A percentile compares a stretch with the other conserved stretches of the same genome.
phyloP scores from a whole-genome alignment of 2,113 vertebrate species.

The Isichthys henryi region DNA sequence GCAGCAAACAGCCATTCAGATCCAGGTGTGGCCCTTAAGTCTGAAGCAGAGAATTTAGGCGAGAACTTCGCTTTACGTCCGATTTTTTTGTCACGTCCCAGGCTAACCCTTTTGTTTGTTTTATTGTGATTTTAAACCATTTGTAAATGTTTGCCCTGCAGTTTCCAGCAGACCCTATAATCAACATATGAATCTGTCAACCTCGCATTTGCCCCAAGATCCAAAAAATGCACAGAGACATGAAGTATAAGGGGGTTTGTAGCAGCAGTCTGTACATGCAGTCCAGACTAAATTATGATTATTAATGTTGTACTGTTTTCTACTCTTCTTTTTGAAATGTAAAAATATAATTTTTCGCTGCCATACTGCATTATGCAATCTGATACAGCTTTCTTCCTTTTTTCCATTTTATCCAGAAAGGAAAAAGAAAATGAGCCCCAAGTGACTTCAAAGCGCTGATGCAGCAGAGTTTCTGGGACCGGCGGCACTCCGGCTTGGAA shows the following conservation, averaged over 20 bases:
- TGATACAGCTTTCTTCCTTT: background rate
- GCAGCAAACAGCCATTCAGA: background rate
- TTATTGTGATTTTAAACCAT: background rate
- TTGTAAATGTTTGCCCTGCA: background rate
- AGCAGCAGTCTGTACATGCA: background rate
- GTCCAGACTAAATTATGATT: background rate
- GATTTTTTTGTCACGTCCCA: slow-evolving; percentile 43
- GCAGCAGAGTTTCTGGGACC: background rate
- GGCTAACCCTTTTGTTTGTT: slow-evolving; percentile 34
- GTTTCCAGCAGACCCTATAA: background rate
- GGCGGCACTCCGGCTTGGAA: background rate
- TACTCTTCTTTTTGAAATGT: background rate
- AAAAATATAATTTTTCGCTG: background rate
- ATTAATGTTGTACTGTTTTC: background rate
- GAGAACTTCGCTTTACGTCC: slow-evolving; percentile 39
- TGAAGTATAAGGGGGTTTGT: background rate
- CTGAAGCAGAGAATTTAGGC: slow-evolving; percentile 39
- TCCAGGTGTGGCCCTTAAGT: slow-evolving; percentile 24
- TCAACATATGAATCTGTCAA: background rate
- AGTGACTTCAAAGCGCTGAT: background rate
- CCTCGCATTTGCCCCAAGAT: background rate
- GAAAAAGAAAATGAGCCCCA: background rate
- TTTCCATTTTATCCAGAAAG: slow-evolving; percentile 6
- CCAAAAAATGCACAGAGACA: background rate
- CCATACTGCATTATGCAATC: background rate